phyloP scores from a whole-genome alignment of 2,888 invertebrate species.

The Adela reaumurella region DNA sequence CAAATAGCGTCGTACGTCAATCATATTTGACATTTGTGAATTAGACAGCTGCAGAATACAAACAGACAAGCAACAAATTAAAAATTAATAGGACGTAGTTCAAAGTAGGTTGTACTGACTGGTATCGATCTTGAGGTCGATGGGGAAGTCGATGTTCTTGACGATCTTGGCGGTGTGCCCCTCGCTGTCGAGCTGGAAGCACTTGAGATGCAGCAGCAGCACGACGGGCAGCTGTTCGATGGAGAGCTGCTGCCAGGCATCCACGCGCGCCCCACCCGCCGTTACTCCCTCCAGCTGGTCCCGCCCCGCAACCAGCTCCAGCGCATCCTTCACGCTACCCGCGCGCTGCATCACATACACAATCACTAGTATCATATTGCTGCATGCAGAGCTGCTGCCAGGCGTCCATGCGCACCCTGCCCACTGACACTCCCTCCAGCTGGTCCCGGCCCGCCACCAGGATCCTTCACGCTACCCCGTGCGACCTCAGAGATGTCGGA shows the following conservation, averaged over 20 bases:
- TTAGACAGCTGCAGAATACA: too few species aligned
- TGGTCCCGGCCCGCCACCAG: slow-evolving; percentile 82
- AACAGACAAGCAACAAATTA: too few species aligned
- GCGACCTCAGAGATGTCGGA: slow-evolving; percentile 90
- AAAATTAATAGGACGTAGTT: too few species aligned
- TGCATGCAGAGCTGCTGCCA: slow-evolving; percentile 89
- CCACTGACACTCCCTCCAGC: slow-evolving; percentile 81
- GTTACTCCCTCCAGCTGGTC: slow-evolving; percentile 86
- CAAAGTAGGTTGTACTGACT: too few species aligned
- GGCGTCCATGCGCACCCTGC: slow-evolving; percentile 84
- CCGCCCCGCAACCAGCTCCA: slow-evolving; percentile 80
- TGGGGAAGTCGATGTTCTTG: slow-evolving; percentile 85
- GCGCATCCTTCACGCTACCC: slow-evolving; percentile 78
- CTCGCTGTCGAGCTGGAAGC: slow-evolving; percentile 85
- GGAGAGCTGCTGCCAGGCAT: slow-evolving; percentile 87
- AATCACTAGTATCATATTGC: too few species aligned
- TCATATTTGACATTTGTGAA: too few species aligned
- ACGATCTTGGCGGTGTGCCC: slow-evolving; percentile 90
- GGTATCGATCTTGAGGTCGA: slow-evolving; percentile 86
- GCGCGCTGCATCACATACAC: slow-evolving; percentile 60
- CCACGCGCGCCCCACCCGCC: slow-evolving; percentile 71
- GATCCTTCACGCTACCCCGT: slow-evolving; percentile 83
- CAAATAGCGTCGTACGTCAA: too few species aligned
- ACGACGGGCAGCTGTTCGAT: slow-evolving; percentile 88
- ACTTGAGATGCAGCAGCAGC: slow-evolving; percentile 87